Percentiles rank a stretch among this genome's conserved stretches.
These are phyloP conservation scores for Endomychus coccineus DNA, from an alignment of 2,888 invertebrate species.

Conservation along the genomic window DNA sequence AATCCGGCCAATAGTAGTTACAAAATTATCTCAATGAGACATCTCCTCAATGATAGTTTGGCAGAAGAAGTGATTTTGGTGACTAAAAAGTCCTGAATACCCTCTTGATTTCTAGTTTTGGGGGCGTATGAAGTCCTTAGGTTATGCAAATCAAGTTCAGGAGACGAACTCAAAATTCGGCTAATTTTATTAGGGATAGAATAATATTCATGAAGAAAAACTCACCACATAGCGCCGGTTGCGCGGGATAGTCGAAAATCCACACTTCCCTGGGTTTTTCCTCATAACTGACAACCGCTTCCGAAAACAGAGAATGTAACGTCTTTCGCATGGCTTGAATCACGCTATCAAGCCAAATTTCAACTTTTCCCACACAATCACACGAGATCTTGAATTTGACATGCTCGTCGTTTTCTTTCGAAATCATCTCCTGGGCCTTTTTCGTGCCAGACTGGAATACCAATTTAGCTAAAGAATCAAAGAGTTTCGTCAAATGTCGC, in stretches of 20 bases:
- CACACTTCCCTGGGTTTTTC: constrained; percentile 84
- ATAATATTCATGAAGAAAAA: too few relatives aligned
- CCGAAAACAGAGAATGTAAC: constrained; percentile 68
- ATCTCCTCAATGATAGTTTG: too few relatives aligned
- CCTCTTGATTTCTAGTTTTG: too few relatives aligned
- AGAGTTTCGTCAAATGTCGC: constrained; percentile 82
- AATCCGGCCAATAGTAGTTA: too few relatives aligned
- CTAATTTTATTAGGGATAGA: too few relatives aligned
- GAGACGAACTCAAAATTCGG: too few relatives aligned
- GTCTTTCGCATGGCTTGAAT: constrained; percentile 79
- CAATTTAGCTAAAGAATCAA: constrained; percentile 80
- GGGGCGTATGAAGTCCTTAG: too few relatives aligned
- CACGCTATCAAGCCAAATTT: constrained; percentile 81
- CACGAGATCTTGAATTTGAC: constrained; percentile 66
- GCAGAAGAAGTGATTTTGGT: too few relatives aligned
- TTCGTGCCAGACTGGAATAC: constrained; percentile 56
- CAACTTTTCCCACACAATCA: constrained; percentile 87
- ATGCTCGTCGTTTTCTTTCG: constrained; percentile 76
- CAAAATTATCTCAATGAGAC: too few relatives aligned
- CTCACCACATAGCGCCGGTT: constrained; percentile 71
- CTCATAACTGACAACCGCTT: constrained; percentile 76
- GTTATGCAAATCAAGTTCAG: too few relatives aligned
- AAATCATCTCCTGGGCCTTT: constrained; percentile 67
- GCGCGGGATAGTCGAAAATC: constrained; percentile 89
- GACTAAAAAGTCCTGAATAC: too few relatives aligned